phyloP scores from a whole-genome alignment of 2,888 invertebrate species.

The Limulus polyphemus region DNA sequence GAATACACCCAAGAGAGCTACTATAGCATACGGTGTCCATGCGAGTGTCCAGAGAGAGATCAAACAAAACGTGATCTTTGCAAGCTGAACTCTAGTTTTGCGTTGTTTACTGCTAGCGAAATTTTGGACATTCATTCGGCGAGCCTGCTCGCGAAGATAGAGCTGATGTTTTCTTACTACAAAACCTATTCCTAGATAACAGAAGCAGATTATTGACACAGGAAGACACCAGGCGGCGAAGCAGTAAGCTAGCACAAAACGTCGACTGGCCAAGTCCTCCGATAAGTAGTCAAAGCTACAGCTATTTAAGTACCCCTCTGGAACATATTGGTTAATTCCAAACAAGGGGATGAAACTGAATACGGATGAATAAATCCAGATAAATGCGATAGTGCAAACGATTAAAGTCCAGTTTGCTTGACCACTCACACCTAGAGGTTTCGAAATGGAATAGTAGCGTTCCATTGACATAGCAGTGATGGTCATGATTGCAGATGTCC shows the following conservation, averaged over 20 bases:
- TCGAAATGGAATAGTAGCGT: slow-evolving; percentile 66
- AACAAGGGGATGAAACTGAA: slow-evolving; percentile 60
- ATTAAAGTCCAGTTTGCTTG: slow-evolving; percentile 47
- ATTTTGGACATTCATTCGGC: neutral
- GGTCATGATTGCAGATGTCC: slow-evolving; percentile 66
- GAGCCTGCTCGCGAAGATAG: slow-evolving; percentile 4
- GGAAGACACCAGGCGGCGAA: slow-evolving; percentile 55
- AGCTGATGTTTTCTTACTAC: slow-evolving; percentile 26
- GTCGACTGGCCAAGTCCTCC: slow-evolving; percentile 44
- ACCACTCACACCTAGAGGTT: slow-evolving; percentile 54
- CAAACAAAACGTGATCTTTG: slow-evolving; percentile 53
- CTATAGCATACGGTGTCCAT: slow-evolving; percentile 69
- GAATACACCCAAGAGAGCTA: slow-evolving; percentile 58
- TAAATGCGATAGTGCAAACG: slow-evolving; percentile 46
- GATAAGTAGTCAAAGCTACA: slow-evolving; percentile 76
- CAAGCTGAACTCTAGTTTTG: slow-evolving; percentile 49
- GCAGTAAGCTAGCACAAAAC: slow-evolving; percentile 61
- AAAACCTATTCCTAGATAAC: slow-evolving; percentile 55
- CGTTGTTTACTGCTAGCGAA: slow-evolving; percentile 12
- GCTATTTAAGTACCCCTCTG: slow-evolving; percentile 68
- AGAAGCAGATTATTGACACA: slow-evolving; percentile 53
- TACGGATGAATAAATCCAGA: slow-evolving; percentile 61
- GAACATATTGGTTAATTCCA: slow-evolving; percentile 61
- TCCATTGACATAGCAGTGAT: slow-evolving; percentile 66
- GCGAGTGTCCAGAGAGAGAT: slow-evolving; percentile 61